Evolutionary conservation across 2,113 vertebrate genomes (phyloP).

Genomic region (Cettia cetti): DNA sequence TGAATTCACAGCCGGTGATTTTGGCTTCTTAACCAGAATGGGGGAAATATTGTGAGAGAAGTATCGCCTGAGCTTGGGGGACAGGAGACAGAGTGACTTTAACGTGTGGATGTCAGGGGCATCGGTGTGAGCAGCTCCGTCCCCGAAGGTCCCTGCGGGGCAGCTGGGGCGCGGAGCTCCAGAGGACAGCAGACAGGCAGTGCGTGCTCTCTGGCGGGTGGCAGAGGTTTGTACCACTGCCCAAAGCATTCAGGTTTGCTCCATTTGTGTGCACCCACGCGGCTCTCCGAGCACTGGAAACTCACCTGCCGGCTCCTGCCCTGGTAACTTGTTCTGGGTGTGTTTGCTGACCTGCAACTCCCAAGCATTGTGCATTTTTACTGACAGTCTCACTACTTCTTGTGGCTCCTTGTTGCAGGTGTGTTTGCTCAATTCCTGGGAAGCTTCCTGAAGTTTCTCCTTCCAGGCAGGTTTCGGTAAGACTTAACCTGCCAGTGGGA

Average conservation of each 20-base stretch:
- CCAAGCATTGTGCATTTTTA: fast-evolving
- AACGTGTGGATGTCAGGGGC: fast-evolving
- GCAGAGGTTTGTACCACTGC: no score
- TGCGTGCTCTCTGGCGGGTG: fast-evolving
- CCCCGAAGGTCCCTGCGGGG: no score
- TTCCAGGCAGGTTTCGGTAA: neutral
- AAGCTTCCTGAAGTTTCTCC: neutral
- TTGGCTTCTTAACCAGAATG: neutral
- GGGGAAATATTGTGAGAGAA: neutral
- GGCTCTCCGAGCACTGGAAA: neutral
- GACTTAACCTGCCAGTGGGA: neutral
- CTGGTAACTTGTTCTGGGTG: no score
- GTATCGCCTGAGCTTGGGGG: neutral
- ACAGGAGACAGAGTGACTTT: neutral
- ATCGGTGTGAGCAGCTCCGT: neutral
- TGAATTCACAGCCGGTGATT: neutral
- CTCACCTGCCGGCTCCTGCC: neutral
- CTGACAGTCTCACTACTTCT: neutral
- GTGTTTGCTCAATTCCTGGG: neutral
- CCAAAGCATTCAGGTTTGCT: fast-evolving
- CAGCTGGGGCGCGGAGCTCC: neutral
- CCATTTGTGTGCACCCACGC: fast-evolving
- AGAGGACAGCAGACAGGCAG: fast-evolving
- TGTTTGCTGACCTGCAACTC: neutral
- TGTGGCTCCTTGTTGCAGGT: neutral